Evolutionary conservation across 1,140 invertebrate species (phyloP).

Genomic region (Zaprionus capensis): DNA sequence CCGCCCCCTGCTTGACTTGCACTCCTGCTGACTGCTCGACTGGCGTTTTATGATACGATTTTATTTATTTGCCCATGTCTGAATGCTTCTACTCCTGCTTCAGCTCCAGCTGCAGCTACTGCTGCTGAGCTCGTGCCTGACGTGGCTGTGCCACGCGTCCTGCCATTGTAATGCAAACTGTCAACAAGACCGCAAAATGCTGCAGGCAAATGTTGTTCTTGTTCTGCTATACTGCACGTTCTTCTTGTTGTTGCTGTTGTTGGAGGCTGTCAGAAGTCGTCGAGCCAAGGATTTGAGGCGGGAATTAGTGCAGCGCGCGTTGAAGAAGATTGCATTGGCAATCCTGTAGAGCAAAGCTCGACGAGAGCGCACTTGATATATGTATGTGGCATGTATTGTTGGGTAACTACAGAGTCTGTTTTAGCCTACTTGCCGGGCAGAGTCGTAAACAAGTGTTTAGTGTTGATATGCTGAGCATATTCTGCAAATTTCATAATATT

Average conservation of each 20-base stretch:
- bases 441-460: background rate
- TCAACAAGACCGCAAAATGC: slow-evolving; percentile 72
- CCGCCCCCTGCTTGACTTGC: slow-evolving; percentile 1
- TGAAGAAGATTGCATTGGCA: slow-evolving; percentile 56
- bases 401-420: background rate
- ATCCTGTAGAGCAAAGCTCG: slow-evolving; percentile 14
- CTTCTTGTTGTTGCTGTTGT: slow-evolving; percentile 29
- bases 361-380: slow-evolving; percentile 15
- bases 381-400: background rate
- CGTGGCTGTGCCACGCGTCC: slow-evolving; percentile 56
- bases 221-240: slow-evolving; percentile 35
- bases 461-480: background rate
- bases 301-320: slow-evolving; percentile 63
- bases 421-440: background rate
- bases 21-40: slow-evolving; percentile 31
- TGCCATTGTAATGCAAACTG: slow-evolving; percentile 77
- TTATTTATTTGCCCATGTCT: slow-evolving; percentile 73
- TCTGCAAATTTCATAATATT: background rate
- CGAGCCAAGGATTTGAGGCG: slow-evolving; percentile 45
- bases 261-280: slow-evolving; percentile 47
- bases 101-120: background rate
- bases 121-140: too few species aligned
- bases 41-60: slow-evolving; percentile 74
- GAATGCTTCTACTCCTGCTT: slow-evolving; percentile 18
- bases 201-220: slow-evolving; percentile 56